A percentile compares a stretch with the other conserved stretches of the same genome.
Conservation (phyloP, 2,113 vertebrate species). For the Numida meleagris region DNA sequence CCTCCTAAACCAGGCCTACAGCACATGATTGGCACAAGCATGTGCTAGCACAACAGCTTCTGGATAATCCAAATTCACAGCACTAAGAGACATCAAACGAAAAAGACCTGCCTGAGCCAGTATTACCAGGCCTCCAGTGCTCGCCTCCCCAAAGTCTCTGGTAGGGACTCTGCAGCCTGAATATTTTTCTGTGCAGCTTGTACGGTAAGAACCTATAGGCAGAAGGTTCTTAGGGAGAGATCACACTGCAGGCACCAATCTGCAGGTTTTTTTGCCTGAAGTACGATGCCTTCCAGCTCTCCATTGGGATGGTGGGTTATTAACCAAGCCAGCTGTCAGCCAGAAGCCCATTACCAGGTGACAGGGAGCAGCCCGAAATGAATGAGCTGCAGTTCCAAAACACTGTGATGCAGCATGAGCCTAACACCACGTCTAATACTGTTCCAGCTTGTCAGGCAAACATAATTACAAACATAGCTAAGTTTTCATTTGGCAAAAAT, state of each 20-base stretch:
- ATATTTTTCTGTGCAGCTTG: too few relatives aligned
- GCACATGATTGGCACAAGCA: conserved; percentile 49
- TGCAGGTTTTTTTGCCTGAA: not conserved
- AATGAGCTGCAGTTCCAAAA: not conserved
- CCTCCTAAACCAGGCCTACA: not conserved
- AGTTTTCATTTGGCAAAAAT: conserved; percentile 44
- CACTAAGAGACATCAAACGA: not conserved
- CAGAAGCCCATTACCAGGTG: not conserved
- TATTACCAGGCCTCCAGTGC: not conserved
- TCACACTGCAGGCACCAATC: not conserved
- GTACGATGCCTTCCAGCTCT: not conserved
- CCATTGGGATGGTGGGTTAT: not conserved
- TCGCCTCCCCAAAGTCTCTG: fast-evolving
- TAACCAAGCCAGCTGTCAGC: not conserved
- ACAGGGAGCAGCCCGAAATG: not conserved
- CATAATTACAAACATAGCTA: conserved; percentile 33
- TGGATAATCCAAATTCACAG: conserved; percentile 23
- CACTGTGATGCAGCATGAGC: not conserved
- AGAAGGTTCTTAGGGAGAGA: not conserved
- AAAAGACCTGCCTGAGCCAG: not conserved
- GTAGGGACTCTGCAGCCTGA: not conserved
- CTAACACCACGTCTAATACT: not conserved
- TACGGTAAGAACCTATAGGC: fast-evolving
- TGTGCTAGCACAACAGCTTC: not conserved
- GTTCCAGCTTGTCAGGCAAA: conserved; percentile 1